A percentile compares a stretch with the other conserved stretches of the same genome.
Conservation (phyloP, 2,888 invertebrate species). For the Priapulus caudatus region DNA sequence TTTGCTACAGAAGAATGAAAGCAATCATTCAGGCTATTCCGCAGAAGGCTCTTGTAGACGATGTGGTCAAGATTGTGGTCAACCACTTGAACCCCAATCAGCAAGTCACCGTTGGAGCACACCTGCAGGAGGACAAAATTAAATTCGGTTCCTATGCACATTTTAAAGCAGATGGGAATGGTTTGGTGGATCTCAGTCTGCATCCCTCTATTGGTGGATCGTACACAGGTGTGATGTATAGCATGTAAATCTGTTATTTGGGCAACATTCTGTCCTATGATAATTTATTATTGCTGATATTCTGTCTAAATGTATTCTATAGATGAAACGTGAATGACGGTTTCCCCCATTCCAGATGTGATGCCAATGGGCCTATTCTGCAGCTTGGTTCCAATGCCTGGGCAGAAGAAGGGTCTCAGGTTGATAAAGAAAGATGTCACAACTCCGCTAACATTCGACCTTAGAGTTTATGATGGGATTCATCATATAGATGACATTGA, state of each 20-base stretch:
- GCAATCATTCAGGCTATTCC: too few species aligned
- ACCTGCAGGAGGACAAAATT: neutral
- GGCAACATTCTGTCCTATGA: too few species aligned
- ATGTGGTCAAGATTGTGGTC: too few species aligned
- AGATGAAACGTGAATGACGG: too few species aligned
- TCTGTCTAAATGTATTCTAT: too few species aligned
- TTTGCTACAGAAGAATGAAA: too few species aligned
- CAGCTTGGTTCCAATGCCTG: neutral
- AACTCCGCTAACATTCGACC: neutral
- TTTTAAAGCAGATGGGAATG: neutral
- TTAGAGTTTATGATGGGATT: neutral
- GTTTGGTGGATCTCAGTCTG: neutral
- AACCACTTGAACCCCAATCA: too few species aligned
- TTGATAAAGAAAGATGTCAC: neutral
- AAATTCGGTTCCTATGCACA: neutral
- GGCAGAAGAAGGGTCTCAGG: neutral
- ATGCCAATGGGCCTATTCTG: slow-evolving; percentile 1
- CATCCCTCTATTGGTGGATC: neutral
- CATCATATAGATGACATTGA: neutral
- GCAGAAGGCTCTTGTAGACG: too few species aligned
- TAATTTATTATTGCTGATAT: too few species aligned
- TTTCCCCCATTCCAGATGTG: too few species aligned
- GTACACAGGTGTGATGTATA: too few species aligned
- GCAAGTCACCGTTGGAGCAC: neutral
- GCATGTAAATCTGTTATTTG: too few species aligned